A percentile compares a stretch with the other conserved stretches of the same genome.
phyloP scores from a whole-genome alignment of 2,888 invertebrate genomes.

The Cantharis nigra region DNA sequence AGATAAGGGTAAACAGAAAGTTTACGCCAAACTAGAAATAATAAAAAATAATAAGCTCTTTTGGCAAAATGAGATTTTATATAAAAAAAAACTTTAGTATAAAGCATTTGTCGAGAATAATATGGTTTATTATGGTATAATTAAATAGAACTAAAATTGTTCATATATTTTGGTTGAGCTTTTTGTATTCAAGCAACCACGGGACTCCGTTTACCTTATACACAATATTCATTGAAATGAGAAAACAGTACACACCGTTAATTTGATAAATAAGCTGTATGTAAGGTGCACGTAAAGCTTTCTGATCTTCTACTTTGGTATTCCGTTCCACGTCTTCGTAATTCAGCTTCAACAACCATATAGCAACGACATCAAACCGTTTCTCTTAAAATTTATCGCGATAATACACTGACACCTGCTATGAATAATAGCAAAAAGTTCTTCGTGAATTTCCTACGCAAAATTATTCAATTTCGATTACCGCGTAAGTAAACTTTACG shows the following conservation, averaged over 20 bases:
- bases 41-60: too few relatives aligned
- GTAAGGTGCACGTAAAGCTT: slow-evolving; percentile 13
- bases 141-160: neutral
- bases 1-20: too few relatives aligned
- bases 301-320: slow-evolving; percentile 13
- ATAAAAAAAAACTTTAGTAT: too few relatives aligned
- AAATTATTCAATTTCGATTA: slow-evolving; percentile 43
- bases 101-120: too few relatives aligned
- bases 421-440: slow-evolving; percentile 41
- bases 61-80: too few relatives aligned
- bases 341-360: slow-evolving; percentile 34
- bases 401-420: slow-evolving; percentile 43
- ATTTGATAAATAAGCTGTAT: slow-evolving; percentile 7
- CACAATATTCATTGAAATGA: neutral
- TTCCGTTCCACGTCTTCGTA: slow-evolving; percentile 25
- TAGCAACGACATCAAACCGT: slow-evolving; percentile 33
- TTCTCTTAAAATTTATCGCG: slow-evolving; percentile 42
- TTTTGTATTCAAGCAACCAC: neutral
- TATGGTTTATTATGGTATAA: neutral
- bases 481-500: slow-evolving; percentile 39
- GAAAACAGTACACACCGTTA: slow-evolving; percentile 1
- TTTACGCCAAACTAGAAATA: too few relatives aligned
- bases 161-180: neutral
- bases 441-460: slow-evolving; percentile 38
- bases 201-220: neutral